These are phyloP conservation scores for Pseudocheirus occidentalis DNA, from an alignment of 2,797 vertebrate species.

Conservation along the genomic window DNA sequence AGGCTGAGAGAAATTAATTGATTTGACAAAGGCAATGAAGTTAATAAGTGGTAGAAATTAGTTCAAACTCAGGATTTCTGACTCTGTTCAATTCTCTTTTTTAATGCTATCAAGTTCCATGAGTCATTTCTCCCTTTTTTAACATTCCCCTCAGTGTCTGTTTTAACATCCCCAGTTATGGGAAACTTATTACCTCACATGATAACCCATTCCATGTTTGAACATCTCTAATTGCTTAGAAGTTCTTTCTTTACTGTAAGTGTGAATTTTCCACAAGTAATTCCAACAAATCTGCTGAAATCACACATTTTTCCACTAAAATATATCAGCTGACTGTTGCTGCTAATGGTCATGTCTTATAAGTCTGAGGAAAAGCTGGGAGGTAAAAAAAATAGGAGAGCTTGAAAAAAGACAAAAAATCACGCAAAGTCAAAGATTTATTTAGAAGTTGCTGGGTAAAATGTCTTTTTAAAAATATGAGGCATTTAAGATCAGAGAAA, in stretches of 20 bases:
- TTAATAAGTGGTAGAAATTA: neutral
- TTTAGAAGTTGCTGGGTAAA: neutral
- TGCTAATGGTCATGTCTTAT: neutral
- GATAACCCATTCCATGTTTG: neutral
- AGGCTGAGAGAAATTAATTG: neutral
- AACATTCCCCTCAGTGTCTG: neutral
- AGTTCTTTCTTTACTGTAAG: neutral
- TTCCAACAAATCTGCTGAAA: neutral
- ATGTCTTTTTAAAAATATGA: too few relatives aligned
- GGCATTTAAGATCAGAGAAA: too few relatives aligned
- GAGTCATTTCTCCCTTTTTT: neutral
- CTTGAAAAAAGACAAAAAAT: neutral
- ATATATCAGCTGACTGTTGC: neutral
- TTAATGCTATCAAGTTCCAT: too few relatives aligned
- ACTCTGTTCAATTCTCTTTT: neutral
- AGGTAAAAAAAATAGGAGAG: neutral
- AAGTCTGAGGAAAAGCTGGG: neutral
- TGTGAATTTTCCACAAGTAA: neutral
- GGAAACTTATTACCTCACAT: neutral
- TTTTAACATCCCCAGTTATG: neutral
- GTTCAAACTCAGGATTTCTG: neutral
- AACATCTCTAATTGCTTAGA: neutral
- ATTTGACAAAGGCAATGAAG: neutral
- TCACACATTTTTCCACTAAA: neutral
- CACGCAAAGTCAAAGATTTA: neutral